Conservation (phyloP, 2,888 invertebrate species). For the Fabriciana adippe region DNA sequence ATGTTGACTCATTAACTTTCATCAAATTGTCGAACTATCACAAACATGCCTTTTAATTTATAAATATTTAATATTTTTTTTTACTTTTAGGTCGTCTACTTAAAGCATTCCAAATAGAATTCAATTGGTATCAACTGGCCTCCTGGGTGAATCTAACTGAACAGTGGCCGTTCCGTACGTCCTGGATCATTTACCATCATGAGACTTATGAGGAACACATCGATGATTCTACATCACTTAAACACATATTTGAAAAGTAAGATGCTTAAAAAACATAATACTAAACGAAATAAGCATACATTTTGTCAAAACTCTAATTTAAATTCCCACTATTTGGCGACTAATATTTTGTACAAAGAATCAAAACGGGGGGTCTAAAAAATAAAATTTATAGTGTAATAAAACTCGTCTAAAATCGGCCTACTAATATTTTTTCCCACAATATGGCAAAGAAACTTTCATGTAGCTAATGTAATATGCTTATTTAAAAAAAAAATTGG, state of each 20-base stretch:
- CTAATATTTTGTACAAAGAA: too few relatives aligned
- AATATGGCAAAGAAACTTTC: too few relatives aligned
- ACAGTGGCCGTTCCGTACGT: constrained; percentile 98
- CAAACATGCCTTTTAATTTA: not conserved
- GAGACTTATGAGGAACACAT: constrained; percentile 93
- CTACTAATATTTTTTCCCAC: too few relatives aligned
- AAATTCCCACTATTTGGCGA: too few relatives aligned
- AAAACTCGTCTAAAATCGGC: too few relatives aligned
- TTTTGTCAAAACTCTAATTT: too few relatives aligned
- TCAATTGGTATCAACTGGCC: constrained; percentile 98
- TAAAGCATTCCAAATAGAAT: constrained; percentile 99
- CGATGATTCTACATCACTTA: constrained; percentile 93
- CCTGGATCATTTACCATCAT: constrained; percentile 98
- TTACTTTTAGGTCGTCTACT: constrained; percentile 90
- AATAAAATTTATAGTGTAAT: too few relatives aligned
- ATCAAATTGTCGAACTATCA: not conserved
- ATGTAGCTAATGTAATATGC: not conserved
- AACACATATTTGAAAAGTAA: constrained; percentile 96
- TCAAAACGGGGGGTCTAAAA: too few relatives aligned
- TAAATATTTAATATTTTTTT: not conserved
- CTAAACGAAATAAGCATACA: not conserved
- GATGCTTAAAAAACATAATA: constrained; percentile 45
- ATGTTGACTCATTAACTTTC: too few relatives aligned
- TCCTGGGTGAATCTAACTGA: constrained; percentile 99
- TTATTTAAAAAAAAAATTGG: not conserved